phyloP scores from a whole-genome alignment of 1,140 invertebrate genomes.

The Meteorus sp. region DNA sequence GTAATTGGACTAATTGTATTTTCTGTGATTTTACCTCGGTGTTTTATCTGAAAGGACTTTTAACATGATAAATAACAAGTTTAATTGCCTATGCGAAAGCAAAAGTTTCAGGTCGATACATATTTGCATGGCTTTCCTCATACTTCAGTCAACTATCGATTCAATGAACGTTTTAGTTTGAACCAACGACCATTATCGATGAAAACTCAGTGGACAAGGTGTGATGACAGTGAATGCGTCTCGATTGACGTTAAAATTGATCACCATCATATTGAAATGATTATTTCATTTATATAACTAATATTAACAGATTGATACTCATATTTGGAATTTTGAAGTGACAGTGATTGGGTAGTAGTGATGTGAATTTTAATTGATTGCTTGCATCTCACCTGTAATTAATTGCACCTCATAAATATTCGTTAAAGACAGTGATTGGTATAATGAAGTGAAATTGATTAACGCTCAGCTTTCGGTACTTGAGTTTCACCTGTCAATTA shows the following conservation, averaged over 20 bases:
- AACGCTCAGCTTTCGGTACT: not conserved
- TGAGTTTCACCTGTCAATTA: constrained; percentile 4
- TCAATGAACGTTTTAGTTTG: constrained; percentile 20
- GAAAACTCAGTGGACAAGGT: not conserved
- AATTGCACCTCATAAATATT: too few relatives aligned
- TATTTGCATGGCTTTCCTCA: too few relatives aligned
- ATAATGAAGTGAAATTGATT: constrained; percentile 16
- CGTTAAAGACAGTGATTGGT: constrained; percentile 30
- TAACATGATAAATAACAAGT: constrained; percentile 29
- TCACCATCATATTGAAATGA: too few relatives aligned
- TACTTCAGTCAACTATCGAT: constrained; percentile 26
- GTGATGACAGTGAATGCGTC: not conserved
- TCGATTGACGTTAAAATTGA: too few relatives aligned
- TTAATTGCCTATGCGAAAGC: constrained; percentile 26
- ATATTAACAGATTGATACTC: too few relatives aligned
- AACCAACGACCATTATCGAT: not conserved
- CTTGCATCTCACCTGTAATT: constrained; percentile 35
- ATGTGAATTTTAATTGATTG: constrained; percentile 41
- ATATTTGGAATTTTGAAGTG: too few relatives aligned
- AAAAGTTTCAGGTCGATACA: constrained; percentile 20
- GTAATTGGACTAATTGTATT: too few relatives aligned
- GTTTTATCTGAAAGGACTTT: constrained; percentile 3
- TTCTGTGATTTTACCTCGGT: too few relatives aligned
- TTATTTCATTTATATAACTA: too few relatives aligned
- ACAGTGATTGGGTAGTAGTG: not conserved